Evolutionary conservation across 2,888 invertebrate species (phyloP).

Genomic region (Tetheella fluctuosa): DNA sequence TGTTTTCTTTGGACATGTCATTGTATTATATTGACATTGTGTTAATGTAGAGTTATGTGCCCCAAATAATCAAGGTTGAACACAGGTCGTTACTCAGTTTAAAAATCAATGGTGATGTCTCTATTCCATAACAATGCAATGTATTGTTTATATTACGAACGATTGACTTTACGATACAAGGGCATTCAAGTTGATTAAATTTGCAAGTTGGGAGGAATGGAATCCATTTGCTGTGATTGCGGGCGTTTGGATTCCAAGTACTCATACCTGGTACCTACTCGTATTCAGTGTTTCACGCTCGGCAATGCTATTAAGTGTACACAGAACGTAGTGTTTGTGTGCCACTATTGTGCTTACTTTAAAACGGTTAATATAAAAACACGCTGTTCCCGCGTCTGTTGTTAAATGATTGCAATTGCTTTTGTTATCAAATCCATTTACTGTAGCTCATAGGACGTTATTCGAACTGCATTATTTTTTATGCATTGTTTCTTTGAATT

Average conservation of each 20-base stretch:
- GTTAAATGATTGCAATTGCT: neutral
- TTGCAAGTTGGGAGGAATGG: slow-evolving; percentile 32
- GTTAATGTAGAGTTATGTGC: neutral
- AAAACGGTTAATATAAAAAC: neutral
- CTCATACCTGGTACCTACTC: neutral
- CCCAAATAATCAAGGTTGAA: neutral
- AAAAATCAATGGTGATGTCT: neutral
- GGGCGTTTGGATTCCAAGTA: slow-evolving; percentile 21
- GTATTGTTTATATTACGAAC: neutral
- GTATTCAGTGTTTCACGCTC: neutral
- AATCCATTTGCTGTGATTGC: slow-evolving; percentile 31
- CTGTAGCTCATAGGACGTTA: neutral
- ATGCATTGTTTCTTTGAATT: neutral
- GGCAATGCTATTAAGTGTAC: slow-evolving; percentile 1
- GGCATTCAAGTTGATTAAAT: slow-evolving; percentile 42
- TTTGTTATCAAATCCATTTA: neutral
- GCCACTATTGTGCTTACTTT: neutral
- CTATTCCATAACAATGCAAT: neutral
- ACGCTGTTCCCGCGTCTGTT: neutral
- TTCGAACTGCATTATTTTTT: neutral
- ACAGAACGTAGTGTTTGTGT: neutral
- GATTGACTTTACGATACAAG: neutral
- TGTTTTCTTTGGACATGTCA: neutral
- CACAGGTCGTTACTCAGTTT: neutral
- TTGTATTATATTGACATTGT: slow-evolving; percentile 2